Evolutionary conservation across 2,113 vertebrate species (phyloP).

Genomic region (Hydrolagus affinis): DNA sequence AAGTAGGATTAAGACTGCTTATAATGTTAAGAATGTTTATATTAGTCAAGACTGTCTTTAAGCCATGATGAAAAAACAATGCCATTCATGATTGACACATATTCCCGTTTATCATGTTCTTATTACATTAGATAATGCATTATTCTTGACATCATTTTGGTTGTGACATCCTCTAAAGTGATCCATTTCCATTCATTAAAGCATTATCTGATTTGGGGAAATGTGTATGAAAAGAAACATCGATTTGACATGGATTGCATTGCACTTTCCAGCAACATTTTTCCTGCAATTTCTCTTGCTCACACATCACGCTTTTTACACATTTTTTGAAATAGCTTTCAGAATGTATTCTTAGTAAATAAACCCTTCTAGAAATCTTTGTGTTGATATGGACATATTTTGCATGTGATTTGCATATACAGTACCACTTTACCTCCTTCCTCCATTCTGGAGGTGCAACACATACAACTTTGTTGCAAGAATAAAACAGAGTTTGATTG

Average conservation of each 20-base stretch:
- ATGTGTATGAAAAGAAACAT: conserved; percentile 53
- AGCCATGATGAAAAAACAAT: not conserved
- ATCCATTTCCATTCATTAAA: conserved; percentile 56
- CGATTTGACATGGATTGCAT: conserved; percentile 40
- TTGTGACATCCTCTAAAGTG: conserved; percentile 44
- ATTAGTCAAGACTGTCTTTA: no score
- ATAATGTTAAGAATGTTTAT: not conserved
- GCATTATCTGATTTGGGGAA: conserved; percentile 45
- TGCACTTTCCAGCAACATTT: conserved; percentile 36
- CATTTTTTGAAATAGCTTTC: not conserved
- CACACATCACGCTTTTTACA: not conserved
- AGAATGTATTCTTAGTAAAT: no score
- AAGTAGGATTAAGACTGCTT: not conserved
- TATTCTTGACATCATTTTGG: conserved; percentile 47
- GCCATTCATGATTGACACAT: conserved; percentile 33
- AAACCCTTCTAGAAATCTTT: no score
- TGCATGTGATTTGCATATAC: no score
- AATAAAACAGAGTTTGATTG: no score
- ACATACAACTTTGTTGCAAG: no score
- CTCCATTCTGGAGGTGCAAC: no score
- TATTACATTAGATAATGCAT: conserved; percentile 38
- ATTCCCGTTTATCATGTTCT: conserved; percentile 35
- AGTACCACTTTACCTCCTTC: no score
- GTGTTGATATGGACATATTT: no score
- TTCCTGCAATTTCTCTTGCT: not conserved